Evolutionary conservation across 92 coral and sea anemone genomes (phyloP), one percentile per base, ranked within the genome.

Genomic region (Parazoanthus atlanticus): DNA sequence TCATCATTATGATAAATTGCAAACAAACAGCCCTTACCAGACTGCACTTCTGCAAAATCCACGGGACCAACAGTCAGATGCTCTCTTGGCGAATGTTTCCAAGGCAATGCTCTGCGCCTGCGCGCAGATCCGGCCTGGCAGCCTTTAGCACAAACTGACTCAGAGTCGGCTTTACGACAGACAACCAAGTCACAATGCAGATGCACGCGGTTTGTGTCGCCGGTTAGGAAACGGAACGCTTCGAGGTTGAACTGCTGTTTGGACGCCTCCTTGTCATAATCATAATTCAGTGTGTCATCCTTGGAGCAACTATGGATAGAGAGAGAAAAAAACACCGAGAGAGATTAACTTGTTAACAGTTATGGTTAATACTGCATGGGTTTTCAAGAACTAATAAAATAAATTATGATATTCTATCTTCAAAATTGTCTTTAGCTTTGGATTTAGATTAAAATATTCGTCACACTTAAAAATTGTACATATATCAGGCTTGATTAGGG

Each of bases 251-350:
- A 86, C 32, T 83, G 94, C 72, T 92, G 94, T 10, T 77, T 81
- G 8, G 92, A 32, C 4, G 93, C 72, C 75, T 88, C 90, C 56
- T 89, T 89, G 87, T 84, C 66, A 88, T 90, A 88, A 30, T 90
- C 85, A 84, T 89, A 91, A 77, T 92, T 80, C 36, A 95, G 74
- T 38, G 95, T 89, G n/a, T 86, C 86, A 88, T 95, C 98, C 26
- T 74, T 77, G 34, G 93, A 76, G 67, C 98, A 95, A 31, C 98
- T 95, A 69, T 29, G 25, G 28, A 61, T 29, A 40, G 46, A 74
- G 38, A 13, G 79, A 46, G 6, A 46, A 46, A 46, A 9, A 6
- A 46, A 46, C 5, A 23, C 23, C 11, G 32, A 33, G 9, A 33
- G 38, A 28, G 38, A n/a, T n/a, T n/a, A n/a, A n/a, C n/a, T n/a